Conservation (phyloP, 30 jellyfish, hydroid and myxozoan genomes). For the Cassiopea xamachana region DNA sequence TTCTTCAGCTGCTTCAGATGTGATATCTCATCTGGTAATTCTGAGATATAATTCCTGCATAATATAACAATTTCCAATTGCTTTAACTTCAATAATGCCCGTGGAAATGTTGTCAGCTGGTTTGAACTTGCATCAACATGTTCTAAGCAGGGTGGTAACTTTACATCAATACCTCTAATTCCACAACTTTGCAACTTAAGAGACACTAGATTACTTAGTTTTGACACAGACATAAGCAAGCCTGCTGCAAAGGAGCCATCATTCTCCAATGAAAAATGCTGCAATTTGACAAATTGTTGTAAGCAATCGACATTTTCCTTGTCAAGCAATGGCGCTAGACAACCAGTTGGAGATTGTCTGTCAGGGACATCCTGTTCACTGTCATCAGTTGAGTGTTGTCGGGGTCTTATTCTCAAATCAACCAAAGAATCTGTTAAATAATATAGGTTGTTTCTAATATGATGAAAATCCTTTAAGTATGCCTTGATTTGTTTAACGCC, state of each 20-base stretch:
- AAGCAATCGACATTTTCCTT: not conserved
- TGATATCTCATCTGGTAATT: constrained; percentile 54
- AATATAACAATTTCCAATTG: constrained; percentile 43
- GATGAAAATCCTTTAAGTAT: not conserved
- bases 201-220: not conserved
- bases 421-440: not conserved
- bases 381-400: not conserved
- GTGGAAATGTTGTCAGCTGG: not conserved
- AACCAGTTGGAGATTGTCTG: constrained; percentile 17
- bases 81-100: constrained; percentile 27
- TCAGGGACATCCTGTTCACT: not conserved
- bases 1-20: constrained; percentile 39
- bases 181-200: constrained; percentile 51
- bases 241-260: constrained; percentile 12
- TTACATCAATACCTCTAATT: not conserved
- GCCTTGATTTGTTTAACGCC: not conserved
- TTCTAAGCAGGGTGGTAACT: not conserved
- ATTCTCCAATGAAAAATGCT: constrained; percentile 23
- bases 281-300: not conserved
- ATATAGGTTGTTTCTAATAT: not conserved
- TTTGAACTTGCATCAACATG: constrained; percentile 59
- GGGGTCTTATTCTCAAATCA: constrained; percentile 8
- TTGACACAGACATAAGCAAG: not conserved
- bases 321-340: not conserved
- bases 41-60: constrained; percentile 45